A percentile compares a stretch with the other conserved stretches of the same genome.
Conservation (phyloP, 2,113 vertebrate species). For the Catagonus wagneri region DNA sequence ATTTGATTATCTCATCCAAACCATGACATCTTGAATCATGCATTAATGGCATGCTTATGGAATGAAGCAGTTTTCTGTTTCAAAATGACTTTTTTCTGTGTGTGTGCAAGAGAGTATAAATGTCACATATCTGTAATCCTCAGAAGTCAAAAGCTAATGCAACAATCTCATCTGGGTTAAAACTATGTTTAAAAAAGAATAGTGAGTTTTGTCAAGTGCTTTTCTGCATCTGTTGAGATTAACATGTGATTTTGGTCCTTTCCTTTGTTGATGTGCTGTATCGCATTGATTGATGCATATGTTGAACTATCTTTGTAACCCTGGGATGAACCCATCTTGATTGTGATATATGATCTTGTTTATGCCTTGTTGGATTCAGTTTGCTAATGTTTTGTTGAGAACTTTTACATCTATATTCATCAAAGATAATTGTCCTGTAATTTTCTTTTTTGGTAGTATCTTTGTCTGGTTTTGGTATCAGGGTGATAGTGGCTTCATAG, state of each 20-base stretch:
- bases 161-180: not conserved
- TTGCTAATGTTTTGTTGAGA: not conserved
- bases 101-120: conserved; percentile 53
- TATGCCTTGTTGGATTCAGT: not conserved
- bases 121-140: conserved; percentile 39
- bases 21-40: conserved; percentile 77
- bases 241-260: not conserved
- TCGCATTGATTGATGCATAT: not conserved
- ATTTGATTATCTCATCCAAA: conserved; percentile 79
- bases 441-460: not conserved
- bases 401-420: not conserved
- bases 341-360: not conserved
- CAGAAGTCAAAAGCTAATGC: conserved; percentile 48
- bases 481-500: not conserved
- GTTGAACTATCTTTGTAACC: not conserved
- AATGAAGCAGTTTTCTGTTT: conserved; percentile 79
- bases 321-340: not conserved
- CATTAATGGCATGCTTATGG: conserved; percentile 76
- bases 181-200: conserved; percentile 45
- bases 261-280: not conserved
- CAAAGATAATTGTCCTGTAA: not conserved
- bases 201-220: not conserved
- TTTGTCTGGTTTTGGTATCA: not conserved
- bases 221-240: not conserved
- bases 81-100: conserved; percentile 58